These are phyloP conservation scores for Zoanthus sansibaricus DNA, from an alignment of 92 coral and sea anemone species.

Conservation along the genomic window DNA sequence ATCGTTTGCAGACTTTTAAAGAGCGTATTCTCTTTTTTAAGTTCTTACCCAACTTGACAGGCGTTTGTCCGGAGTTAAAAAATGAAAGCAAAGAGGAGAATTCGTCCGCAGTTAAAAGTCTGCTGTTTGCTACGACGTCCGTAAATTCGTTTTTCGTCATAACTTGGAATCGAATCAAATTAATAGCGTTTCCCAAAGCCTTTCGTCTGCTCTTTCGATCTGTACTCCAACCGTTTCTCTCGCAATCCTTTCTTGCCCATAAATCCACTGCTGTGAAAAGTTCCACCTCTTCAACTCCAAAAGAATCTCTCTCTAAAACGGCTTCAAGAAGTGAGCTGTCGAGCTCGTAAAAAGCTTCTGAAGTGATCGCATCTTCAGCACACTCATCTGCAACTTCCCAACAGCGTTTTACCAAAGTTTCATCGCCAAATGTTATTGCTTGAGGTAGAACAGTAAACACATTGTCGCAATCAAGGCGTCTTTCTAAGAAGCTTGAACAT, in stretches of 20 bases:
- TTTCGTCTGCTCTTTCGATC: slow-evolving; percentile 54
- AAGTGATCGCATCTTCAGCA: slow-evolving; percentile 62
- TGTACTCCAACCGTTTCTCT: slow-evolving; percentile 35
- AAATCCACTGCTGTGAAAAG: slow-evolving; percentile 71
- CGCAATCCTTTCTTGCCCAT: slow-evolving; percentile 65
- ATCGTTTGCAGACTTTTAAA: slow-evolving; percentile 33
- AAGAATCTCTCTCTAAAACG: slow-evolving; percentile 65
- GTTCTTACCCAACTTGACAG: slow-evolving; percentile 18
- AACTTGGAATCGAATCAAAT: slow-evolving; percentile 64
- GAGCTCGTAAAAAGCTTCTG: slow-evolving; percentile 62
- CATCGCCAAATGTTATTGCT: slow-evolving; percentile 58
- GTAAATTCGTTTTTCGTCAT: slow-evolving; percentile 38
- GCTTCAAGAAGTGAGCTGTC: slow-evolving; percentile 52
- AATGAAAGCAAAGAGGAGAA: slow-evolving; percentile 26
- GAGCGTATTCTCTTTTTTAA: slow-evolving; percentile 30
- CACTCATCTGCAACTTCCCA: slow-evolving; percentile 74
- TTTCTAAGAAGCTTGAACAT: slow-evolving; percentile 64
- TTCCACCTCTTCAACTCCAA: slow-evolving; percentile 66
- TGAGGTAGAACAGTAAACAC: slow-evolving; percentile 71
- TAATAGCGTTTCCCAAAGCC: slow-evolving; percentile 52
- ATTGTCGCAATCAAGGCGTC: slow-evolving; percentile 66
- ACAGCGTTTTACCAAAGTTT: slow-evolving; percentile 60
- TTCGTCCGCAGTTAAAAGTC: slow-evolving; percentile 37
- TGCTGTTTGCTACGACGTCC: slow-evolving; percentile 28
- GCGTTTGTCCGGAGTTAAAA: slow-evolving; percentile 28